Conservation (phyloP, 2,888 invertebrate genomes). For the Julus scanicus region DNA sequence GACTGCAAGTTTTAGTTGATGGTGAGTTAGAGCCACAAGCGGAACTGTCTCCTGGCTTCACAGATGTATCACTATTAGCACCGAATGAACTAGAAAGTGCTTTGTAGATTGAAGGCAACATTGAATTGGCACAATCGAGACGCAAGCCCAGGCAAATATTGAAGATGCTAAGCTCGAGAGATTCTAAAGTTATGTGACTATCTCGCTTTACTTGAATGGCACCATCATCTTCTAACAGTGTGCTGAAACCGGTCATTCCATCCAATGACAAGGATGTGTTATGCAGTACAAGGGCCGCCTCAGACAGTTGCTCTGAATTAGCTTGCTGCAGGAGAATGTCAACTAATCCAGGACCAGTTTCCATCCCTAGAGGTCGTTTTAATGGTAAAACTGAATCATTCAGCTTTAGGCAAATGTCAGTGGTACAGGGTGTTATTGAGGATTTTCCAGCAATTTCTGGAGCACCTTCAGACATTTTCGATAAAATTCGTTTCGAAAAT, state of each 20-base stretch:
- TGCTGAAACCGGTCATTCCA: not conserved
- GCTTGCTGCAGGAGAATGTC: not conserved
- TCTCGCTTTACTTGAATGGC: not conserved
- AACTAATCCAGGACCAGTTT: slow-evolving; percentile 14
- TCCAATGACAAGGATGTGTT: not conserved
- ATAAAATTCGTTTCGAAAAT: not conserved
- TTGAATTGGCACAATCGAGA: not conserved
- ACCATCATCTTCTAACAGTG: not conserved
- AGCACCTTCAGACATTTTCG: not conserved
- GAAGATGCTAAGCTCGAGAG: not conserved
- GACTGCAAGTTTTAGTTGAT: not conserved
- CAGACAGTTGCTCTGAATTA: not conserved
- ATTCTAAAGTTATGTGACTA: not conserved
- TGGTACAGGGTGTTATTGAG: not conserved
- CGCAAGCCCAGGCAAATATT: not conserved
- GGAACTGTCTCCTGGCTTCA: not conserved
- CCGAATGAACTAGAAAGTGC: not conserved
- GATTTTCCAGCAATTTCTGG: not conserved
- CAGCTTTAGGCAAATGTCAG: not conserved
- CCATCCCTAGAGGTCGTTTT: not conserved
- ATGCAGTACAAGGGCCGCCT: not conserved
- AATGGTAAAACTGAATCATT: not conserved
- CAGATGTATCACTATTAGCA: not conserved
- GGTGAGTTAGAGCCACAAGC: not conserved
- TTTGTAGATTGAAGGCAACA: not conserved